Evolutionary conservation across 2,888 invertebrate species (phyloP).

Genomic region (Augiades crinisus): DNA sequence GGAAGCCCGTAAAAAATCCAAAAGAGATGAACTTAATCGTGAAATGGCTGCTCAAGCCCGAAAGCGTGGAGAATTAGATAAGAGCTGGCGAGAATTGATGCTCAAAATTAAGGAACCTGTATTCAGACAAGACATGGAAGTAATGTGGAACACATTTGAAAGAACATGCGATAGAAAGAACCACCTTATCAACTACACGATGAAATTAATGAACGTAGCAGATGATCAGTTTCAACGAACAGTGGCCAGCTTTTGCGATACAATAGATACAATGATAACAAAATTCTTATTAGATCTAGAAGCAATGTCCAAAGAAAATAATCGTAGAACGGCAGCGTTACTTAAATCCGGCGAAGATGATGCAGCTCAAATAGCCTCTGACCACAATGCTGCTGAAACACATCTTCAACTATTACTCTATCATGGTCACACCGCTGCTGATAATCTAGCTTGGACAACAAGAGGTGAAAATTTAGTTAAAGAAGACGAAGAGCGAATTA

Average conservation of each 20-base stretch:
- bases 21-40: constrained; percentile 56
- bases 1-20: constrained; percentile 49
- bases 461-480: constrained; percentile 68
- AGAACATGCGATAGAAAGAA: constrained; percentile 82
- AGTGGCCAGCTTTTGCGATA: constrained; percentile 83
- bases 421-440: constrained; percentile 57
- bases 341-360: constrained; percentile 52
- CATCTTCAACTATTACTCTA: constrained; percentile 65
- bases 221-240: constrained; percentile 84
- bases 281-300: constrained; percentile 64
- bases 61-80: constrained; percentile 54
- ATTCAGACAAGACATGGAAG: constrained; percentile 61
- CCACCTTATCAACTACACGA: constrained; percentile 75
- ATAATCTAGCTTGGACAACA: constrained; percentile 59
- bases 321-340: constrained; percentile 45
- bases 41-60: constrained; percentile 57
- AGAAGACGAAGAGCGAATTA: constrained; percentile 63
- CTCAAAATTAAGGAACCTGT: constrained; percentile 66
- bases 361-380: constrained; percentile 42
- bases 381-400: constrained; percentile 63
- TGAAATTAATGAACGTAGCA: constrained; percentile 81
- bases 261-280: constrained; percentile 82
- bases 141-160: constrained; percentile 76
- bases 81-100: constrained; percentile 62
- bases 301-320: constrained; percentile 52